Base-by-base conservation (phyloP, 1,140 invertebrate genomes). In the Chionoecetes opilio region DNA sequence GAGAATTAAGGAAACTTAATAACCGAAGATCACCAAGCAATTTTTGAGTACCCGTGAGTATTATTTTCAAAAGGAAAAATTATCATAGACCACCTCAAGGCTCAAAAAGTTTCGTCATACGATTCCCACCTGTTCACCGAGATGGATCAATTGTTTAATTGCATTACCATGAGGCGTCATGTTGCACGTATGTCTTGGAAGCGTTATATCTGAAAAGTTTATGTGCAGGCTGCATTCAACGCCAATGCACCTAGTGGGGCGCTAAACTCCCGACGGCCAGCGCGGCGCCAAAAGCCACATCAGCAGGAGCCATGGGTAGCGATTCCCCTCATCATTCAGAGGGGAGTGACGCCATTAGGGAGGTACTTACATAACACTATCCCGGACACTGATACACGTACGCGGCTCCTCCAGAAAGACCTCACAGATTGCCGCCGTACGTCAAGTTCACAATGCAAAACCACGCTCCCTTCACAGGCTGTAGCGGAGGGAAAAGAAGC, bases 381-480 rank as follows among this genome's bases (percentile, higher is more conserved):
- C 63, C 63, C 21, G 63, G 63, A 75, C 63, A 21, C 63, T 75
- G 63, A 75, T 75, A 8, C 21, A 75, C n/a, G 63, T 75, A 17
- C 11, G 21, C 63, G 63, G 63, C 63, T 75, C 63, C 63, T 75
- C 26, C 63, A 75, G 63, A 75, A 75, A 75, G 63, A 21, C 63
- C 63, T 75, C 63, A 75, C 21, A 26, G 63, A 75, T 75, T 75
- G 63, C 63, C n/a, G 63, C 63, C 21, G n/a, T 75, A 75, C n/a
- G 63, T 75, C 63, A 75, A 75, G 63, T 75, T 75, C 63, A 75
- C 63, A 75, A 75, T 75, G 63, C 63, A 75, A 75, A 75, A 75
- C 63, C 63, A 75, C 63, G 63, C n/a, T 75, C 63, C 63, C 63
- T 75, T 75, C 63, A 26, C 21, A 75, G 26, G 63, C 63, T 21